Conservation (phyloP, 2,113 vertebrate genomes). For the Rhinoderma darwinii region DNA sequence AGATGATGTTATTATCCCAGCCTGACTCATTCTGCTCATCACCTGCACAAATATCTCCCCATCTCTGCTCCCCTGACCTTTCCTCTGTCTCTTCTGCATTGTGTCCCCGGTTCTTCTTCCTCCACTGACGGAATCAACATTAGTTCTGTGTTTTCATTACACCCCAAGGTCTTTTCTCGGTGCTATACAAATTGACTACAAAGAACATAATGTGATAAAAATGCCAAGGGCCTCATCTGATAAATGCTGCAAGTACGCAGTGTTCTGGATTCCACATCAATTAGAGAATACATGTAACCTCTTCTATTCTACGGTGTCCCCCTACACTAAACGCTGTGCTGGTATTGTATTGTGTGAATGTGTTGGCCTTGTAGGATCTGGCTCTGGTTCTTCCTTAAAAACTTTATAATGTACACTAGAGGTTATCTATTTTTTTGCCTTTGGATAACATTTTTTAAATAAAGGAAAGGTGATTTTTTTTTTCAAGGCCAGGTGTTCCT, state of each 20-base stretch:
- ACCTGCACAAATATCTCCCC: slow-evolving; percentile 2
- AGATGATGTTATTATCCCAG: slow-evolving; percentile 60
- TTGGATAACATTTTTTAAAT: background rate
- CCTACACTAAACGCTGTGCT: background rate
- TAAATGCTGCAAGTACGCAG: background rate
- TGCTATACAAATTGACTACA: slow-evolving; percentile 24
- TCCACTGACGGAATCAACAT: slow-evolving; percentile 22
- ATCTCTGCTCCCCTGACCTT: slow-evolving; percentile 3
- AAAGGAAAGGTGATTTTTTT: background rate
- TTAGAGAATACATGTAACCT: slow-evolving; percentile 20
- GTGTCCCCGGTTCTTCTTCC: background rate
- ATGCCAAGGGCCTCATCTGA: slow-evolving; percentile 28
- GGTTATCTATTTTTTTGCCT: background rate
- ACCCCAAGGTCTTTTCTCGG: slow-evolving; percentile 47
- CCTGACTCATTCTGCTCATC: slow-evolving; percentile 22
- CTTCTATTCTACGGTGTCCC: background rate
- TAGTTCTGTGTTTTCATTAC: slow-evolving; percentile 1
- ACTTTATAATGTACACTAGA: slow-evolving; percentile 9
- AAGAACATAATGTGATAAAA: slow-evolving; percentile 43
- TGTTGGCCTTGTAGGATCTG: slow-evolving; percentile 9
- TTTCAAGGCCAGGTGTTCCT: background rate
- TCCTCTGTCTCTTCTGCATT: slow-evolving; percentile 15
- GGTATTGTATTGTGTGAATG: background rate
- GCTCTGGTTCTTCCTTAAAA: background rate
- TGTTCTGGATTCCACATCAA: slow-evolving; percentile 22